A percentile compares a stretch with the other conserved stretches of the same genome.
Conservation (phyloP, 2,113 vertebrate genomes). For the Tachuris rubrigastra region DNA sequence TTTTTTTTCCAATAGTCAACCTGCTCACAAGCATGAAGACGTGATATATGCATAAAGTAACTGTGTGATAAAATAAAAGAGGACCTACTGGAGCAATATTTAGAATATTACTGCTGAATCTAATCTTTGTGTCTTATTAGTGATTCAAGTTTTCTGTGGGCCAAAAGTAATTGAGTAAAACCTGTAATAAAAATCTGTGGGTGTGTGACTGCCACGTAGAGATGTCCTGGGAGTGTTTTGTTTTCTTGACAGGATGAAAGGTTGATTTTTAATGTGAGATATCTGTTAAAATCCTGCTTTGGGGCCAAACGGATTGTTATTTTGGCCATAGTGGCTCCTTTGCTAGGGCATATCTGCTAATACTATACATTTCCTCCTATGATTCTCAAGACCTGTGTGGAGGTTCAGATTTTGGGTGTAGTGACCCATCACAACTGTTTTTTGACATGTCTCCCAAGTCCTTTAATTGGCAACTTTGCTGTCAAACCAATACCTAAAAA, state of each 20-base stretch:
- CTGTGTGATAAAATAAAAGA: neutral
- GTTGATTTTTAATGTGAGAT: neutral
- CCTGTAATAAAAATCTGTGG: neutral
- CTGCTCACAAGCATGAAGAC: neutral
- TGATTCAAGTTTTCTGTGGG: constrained; percentile 12
- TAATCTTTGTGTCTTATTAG: constrained; percentile 23
- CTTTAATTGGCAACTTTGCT: neutral
- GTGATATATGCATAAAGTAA: neutral
- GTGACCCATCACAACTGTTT: neutral
- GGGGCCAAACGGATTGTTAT: neutral
- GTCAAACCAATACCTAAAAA: neutral
- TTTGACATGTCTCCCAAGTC: neutral
- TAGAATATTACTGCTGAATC: neutral
- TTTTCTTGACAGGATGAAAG: neutral
- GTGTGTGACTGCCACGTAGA: neutral
- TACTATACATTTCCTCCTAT: neutral
- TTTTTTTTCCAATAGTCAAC: neutral
- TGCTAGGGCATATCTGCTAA: neutral
- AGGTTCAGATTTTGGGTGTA: neutral
- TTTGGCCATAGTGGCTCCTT: neutral
- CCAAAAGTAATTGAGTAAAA: constrained; percentile 53
- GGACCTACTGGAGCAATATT: neutral
- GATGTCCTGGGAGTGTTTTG: neutral
- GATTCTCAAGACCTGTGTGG: neutral
- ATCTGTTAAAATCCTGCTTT: neutral